Evolutionary conservation across 2,888 invertebrate species (phyloP).

Genomic region (Cactoblastis cactorum): DNA sequence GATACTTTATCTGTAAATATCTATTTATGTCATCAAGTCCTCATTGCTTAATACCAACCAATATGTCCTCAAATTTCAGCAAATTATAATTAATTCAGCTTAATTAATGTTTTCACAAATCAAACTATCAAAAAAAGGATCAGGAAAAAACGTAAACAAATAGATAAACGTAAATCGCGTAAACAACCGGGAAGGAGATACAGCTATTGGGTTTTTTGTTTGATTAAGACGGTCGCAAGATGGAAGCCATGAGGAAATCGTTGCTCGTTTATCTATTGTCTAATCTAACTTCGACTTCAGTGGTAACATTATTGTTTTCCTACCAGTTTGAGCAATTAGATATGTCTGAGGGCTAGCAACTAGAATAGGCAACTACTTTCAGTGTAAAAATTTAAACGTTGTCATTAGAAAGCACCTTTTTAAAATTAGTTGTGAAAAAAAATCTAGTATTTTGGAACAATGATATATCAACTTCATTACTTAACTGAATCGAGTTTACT

Average conservation of each 20-base stretch:
- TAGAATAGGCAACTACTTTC: too few relatives aligned
- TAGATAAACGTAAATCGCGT: conserved; percentile 35
- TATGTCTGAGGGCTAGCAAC: too few relatives aligned
- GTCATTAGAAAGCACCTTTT: too few relatives aligned
- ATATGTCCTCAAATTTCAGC: conserved; percentile 17
- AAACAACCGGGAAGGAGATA: conserved; percentile 37
- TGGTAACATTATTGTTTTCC: background rate
- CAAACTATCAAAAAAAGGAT: conserved; percentile 10
- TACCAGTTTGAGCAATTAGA: too few relatives aligned
- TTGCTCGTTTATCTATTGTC: background rate
- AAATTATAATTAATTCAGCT: background rate
- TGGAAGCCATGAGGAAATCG: conserved; percentile 35
- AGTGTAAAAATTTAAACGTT: too few relatives aligned
- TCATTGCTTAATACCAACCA: too few relatives aligned
- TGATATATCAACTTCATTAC: too few relatives aligned
- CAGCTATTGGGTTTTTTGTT: conserved; percentile 55
- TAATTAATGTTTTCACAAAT: background rate
- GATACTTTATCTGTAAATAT: too few relatives aligned
- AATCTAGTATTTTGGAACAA: too few relatives aligned
- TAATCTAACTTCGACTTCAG: background rate
- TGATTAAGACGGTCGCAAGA: conserved; percentile 24
- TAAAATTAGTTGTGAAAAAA: too few relatives aligned
- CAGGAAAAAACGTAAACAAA: conserved; percentile 58
- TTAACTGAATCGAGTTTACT: too few relatives aligned
- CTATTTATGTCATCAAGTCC: too few relatives aligned